Evolutionary conservation across 64 coral and sea anemone genomes (phyloP), one percentile per base, ranked within the genome.

Genomic region (Montipora efflorescens): DNA sequence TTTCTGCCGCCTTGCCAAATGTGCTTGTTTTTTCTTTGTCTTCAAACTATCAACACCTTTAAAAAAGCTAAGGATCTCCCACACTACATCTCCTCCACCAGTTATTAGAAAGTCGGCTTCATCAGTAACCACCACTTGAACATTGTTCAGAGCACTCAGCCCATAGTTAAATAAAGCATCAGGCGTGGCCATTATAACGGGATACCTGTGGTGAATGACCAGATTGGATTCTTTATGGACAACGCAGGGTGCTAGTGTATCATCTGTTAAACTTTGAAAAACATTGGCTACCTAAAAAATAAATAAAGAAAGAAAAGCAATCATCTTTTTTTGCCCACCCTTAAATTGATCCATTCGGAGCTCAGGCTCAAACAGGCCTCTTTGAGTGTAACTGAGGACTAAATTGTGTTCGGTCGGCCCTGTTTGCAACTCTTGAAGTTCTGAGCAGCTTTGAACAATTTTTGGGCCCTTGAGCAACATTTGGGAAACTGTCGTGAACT

Each of bases 151-250:
- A 43, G 81, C 48, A 19, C 94, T 79, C 4, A 94, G 69, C 36
- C 90, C 90, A 85, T 99, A 99, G 58, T 83, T 96, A 44, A 92
- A 79, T 5, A 99, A 84, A 18, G 95, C 49, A 70, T 87, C 91
- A 87, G 98, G 92, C 44, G 94, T 96, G 78, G 92, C 90, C 79
- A 99, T 66, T 75, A 99, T 76, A 28, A 99, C 21, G 5, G 98
- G 95, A 77, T 98, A 76, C 52, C 13, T 95, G 55, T 16, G 82
- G 8, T 70, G 90, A 67, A 96, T 52, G n/a, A 75, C 53, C 3
- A 99, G 90, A 88, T 89, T 96, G 43, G 95, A 96, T n/a, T 99
- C 92, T 79, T 90, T 75, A 67, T 94, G 95, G 44, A 99, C 89
- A 44, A 94, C 79, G 20, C 92, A 96, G 55, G 97, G 92, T 12